Evolutionary conservation across 53 echinoderm and acorn worm species (phyloP), one percentile per base, ranked within the genome.

Genomic region (Arbacia lixula): DNA sequence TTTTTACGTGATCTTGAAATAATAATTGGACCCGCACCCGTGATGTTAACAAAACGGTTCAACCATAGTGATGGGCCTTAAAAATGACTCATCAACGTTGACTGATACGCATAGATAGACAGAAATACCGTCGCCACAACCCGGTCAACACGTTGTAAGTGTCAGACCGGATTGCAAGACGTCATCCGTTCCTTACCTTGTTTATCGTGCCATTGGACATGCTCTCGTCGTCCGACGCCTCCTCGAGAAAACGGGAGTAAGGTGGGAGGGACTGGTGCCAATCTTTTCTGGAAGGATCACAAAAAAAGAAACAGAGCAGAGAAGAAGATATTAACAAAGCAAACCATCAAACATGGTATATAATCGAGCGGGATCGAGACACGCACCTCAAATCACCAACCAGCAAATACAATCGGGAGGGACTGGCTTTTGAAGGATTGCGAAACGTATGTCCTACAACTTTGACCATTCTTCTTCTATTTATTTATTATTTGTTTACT

Each of bases 241-340:
- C 75, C 22, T 75, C 75, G 30, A 75, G 19, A 26, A 75, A 75
- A 10, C 75, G 52, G 2, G 56, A 53, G 37, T 75, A 75, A 22
- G 75, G 75, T 16, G 75, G 75, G 11, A 75, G 21, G 2, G 75
- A 75, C 75, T 75, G 75, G 54, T 75, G 75, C 75, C 75, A 75
- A 25, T 75, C 75, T 37, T 55, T 33, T 36, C 75, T 75, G 40
- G 34, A 55, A 2, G 2, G n/a, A n/a, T n/a, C n/a, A n/a, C n/a
- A 75, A 21, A 31, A 27, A 21, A 75, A 46, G 4, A 71, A 28
- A 19, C 5, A 6, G 16, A 17, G 34, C 31, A 68, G 39, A 12
- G 30, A 64, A 32, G n/a, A n/a, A n/a, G n/a, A n/a, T n/a, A n/a
- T 5, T 30, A 63, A 63, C 2, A 28, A 63, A 16, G 21, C 6